A percentile compares a stretch with the other conserved stretches of the same genome.
These are phyloP conservation scores for Theretra japonica DNA, from an alignment of 2,888 invertebrate genomes.

Conservation along the genomic window DNA sequence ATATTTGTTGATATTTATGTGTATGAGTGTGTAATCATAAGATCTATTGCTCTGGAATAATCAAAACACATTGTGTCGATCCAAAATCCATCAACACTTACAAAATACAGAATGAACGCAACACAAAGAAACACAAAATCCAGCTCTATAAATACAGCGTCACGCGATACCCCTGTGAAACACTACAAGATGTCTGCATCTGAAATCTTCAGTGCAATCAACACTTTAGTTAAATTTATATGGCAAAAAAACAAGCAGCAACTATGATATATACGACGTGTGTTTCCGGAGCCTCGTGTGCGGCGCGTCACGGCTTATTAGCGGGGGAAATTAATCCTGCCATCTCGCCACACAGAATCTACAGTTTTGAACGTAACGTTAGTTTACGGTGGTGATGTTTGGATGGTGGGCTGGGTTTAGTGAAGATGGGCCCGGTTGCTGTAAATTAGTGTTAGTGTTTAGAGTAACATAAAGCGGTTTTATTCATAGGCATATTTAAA, in stretches of 20 bases:
- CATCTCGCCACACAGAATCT: constrained; percentile 55
- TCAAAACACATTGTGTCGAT: too few species aligned
- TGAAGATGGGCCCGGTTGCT: too few species aligned
- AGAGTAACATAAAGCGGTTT: too few species aligned
- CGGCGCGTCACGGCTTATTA: constrained; percentile 78
- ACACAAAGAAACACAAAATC: background rate
- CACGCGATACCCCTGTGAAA: constrained; percentile 7
- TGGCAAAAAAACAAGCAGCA: constrained; percentile 52
- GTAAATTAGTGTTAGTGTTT: too few species aligned
- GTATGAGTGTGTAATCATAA: too few species aligned
- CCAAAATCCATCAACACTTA: background rate
- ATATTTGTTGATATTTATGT: too few species aligned
- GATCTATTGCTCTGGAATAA: too few species aligned
- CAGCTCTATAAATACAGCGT: constrained; percentile 8
- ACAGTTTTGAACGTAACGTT: constrained; percentile 45
- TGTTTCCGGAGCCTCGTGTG: constrained; percentile 66
- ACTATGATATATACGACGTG: constrained; percentile 51
- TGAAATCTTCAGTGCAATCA: constrained; percentile 31
- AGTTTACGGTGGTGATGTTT: background rate
- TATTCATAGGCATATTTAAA: too few species aligned
- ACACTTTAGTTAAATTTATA: constrained; percentile 46
- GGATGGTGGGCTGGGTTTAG: background rate
- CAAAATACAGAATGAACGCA: background rate
- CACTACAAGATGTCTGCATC: background rate
- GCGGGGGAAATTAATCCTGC: constrained; percentile 69